phyloP scores from a whole-genome alignment of 2,113 vertebrate genomes.

The Aythya baeri region DNA sequence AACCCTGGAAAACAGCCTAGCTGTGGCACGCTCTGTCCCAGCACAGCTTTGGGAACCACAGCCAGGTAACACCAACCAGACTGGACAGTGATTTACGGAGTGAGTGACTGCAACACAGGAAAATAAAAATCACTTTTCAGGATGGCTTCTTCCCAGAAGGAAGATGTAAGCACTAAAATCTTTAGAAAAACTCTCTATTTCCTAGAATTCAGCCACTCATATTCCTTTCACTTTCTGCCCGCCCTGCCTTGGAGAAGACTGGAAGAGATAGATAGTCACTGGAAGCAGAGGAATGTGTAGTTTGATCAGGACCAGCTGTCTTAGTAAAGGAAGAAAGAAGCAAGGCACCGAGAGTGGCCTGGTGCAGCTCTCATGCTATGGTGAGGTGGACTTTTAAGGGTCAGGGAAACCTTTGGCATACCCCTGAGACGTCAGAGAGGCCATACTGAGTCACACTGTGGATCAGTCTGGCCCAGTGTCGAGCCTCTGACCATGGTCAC shows the following conservation, averaged over 20 bases:
- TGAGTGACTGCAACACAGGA: background rate
- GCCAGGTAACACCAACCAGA: background rate
- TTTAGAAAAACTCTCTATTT: background rate
- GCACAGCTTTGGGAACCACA: background rate
- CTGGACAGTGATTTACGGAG: background rate
- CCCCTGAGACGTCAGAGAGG: fast-evolving
- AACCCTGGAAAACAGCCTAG: background rate
- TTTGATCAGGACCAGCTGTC: background rate
- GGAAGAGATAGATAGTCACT: background rate
- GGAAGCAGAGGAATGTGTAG: background rate
- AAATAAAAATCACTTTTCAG: background rate
- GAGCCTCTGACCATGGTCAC: background rate
- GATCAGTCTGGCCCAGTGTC: background rate
- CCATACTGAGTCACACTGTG: background rate
- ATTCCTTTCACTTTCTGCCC: background rate
- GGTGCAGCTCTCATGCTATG: background rate
- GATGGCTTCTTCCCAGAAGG: background rate
- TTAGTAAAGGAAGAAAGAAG: background rate
- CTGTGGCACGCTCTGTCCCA: background rate
- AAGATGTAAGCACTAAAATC: background rate
- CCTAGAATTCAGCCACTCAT: background rate
- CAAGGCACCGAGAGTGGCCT: background rate
- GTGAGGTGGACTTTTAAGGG: background rate
- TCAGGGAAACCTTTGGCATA: background rate
- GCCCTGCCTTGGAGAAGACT: background rate